Evolutionary conservation across 2,888 invertebrate genomes (phyloP), one percentile per base, ranked within the genome.

Genomic region (Lagria hirta): DNA sequence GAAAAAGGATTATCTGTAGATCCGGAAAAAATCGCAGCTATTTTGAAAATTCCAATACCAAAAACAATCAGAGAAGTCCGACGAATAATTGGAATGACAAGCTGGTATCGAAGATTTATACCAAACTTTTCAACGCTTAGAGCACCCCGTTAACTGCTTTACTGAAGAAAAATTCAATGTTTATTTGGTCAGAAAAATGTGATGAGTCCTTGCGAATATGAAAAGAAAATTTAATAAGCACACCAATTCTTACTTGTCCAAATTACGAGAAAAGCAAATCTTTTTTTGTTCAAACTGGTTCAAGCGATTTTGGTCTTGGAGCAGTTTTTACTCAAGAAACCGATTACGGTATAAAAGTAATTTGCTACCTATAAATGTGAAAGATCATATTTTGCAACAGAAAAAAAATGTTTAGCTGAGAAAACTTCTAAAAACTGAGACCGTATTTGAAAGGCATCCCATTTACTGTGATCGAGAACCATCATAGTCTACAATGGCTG

Each of bases 191-290:
- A 6, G 7, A 6, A 7, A 6, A 6, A 8, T n/a, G 20, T 4
- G 20, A 28, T 8, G 5, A 11, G 4, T 20, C 42, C 2, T 35
- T 34, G 6, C 16, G 15, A 11, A 10, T 27, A 2, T 8, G 50
- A 1, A 49, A 49, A 32, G 2, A 3, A 1, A 3, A 11, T 3
- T 14, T 44, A 8, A 38, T 43, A 3, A 13, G 22, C 11, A 34
- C 42, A 1, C 49, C 44, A 5, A 22, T 51, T 3, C 35, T 58
- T n/a, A 22, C 43, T 0, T 52, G 52, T 24, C 54, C 54, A 2
- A 47, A 51, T 22, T 54, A 51, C 24, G 12, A 15, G 3, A 3
- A 7, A 15, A 3, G 7, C 4, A 16, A 16, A 10, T 16, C 29
- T 3, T 3, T 15, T 5, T 16, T 17, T 3, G 3, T 15, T 5